Conservation (phyloP, 2,797 vertebrate genomes). For the Falco biarmicus region DNA sequence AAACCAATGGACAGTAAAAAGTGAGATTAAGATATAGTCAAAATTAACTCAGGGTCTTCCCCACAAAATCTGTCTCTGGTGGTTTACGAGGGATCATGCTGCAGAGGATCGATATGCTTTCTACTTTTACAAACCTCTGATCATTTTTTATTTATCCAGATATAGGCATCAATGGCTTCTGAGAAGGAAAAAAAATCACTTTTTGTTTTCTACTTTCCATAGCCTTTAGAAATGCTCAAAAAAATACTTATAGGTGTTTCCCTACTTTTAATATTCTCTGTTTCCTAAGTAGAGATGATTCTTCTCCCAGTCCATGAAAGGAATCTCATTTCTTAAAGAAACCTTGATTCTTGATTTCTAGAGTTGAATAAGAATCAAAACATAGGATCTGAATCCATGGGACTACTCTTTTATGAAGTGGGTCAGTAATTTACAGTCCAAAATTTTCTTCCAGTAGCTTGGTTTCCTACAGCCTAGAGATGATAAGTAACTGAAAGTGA, state of each 20-base stretch:
- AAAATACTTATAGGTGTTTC: not conserved
- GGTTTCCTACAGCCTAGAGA: not conserved
- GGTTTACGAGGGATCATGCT: not conserved
- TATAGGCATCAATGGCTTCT: not conserved
- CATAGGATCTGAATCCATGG: not conserved
- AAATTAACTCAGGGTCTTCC: not conserved
- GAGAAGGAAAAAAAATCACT: not conserved
- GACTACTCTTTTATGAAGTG: not conserved
- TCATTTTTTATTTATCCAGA: not conserved
- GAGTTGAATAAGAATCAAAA: not conserved
- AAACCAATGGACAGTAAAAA: not conserved
- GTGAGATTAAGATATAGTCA: not conserved
- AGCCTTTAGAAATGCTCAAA: not conserved
- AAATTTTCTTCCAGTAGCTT: not conserved
- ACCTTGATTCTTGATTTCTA: not conserved
- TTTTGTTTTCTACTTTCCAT: not conserved
- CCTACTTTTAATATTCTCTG: not conserved
- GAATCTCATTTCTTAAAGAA: not conserved
- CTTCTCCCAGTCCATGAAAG: not conserved
- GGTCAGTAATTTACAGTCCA: not conserved
- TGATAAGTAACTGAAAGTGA: not conserved
- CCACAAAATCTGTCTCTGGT: fast-evolving
- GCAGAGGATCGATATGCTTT: not conserved
- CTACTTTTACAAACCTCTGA: not conserved
- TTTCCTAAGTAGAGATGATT: not conserved